phyloP scores from a whole-genome alignment of 2,113 vertebrate species.

The Tympanuchus pallidicinctus region DNA sequence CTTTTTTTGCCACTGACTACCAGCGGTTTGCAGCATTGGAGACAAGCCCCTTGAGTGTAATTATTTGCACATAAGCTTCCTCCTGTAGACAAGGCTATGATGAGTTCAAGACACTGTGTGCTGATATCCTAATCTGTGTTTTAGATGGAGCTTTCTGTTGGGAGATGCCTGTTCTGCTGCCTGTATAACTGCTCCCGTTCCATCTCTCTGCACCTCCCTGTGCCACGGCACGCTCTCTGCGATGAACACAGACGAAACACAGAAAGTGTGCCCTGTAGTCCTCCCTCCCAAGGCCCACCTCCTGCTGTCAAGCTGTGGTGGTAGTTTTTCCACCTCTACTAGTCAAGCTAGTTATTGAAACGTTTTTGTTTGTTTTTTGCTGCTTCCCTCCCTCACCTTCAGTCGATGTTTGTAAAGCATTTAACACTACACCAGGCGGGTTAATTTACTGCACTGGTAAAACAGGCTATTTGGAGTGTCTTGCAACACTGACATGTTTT shows the following conservation, averaged over 20 bases:
- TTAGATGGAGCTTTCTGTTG: neutral
- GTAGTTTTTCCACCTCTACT: conserved; percentile 26
- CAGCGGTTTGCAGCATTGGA: neutral
- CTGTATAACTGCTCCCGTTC: neutral
- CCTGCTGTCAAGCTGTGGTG: neutral
- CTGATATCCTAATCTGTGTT: conserved; percentile 8
- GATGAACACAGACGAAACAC: conserved; percentile 9
- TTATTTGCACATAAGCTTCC: conserved; percentile 11
- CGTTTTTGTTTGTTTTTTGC: conserved; percentile 78
- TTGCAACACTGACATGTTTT: conserved; percentile 75
- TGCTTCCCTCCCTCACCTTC: conserved; percentile 66
- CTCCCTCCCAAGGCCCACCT: neutral
- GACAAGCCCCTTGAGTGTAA: conserved; percentile 10
- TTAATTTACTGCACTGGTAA: conserved; percentile 74
- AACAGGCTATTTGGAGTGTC: conserved; percentile 77
- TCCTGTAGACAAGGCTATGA: neutral
- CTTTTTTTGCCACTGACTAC: conserved; percentile 51
- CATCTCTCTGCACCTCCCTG: neutral
- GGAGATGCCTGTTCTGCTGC: neutral
- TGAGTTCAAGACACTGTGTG: neutral
- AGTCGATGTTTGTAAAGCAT: conserved; percentile 76
- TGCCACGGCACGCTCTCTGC: neutral
- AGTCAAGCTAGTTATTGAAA: conserved; percentile 52
- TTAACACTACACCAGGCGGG: conserved; percentile 79
- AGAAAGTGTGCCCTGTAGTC: neutral